Evolutionary conservation across 2,797 vertebrate genomes (phyloP), one percentile per base, ranked within the genome.

Genomic region (Pipistrellus pipistrellus): DNA sequence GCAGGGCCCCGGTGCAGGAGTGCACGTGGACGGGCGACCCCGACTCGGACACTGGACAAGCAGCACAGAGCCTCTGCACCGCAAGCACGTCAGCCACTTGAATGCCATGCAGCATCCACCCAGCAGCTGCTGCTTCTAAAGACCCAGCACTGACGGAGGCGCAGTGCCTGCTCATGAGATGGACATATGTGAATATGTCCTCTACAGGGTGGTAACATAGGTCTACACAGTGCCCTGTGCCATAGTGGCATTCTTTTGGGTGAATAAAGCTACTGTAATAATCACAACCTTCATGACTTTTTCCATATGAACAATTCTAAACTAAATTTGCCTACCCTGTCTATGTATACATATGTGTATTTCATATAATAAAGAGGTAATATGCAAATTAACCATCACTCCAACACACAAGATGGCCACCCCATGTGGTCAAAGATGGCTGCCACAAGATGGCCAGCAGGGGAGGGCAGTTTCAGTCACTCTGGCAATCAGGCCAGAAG

Each of bases 121-220:
- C 72, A 88, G 44, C n/a, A 59, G 82, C 73, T 87, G 6, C 69
- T 85, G 46, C 82, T 21, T 9, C 85, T 48, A 11, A 86, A 44
- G 38, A 66, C 48, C 72, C 69, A 57, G 82, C 80, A 18, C 51
- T 68, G 71, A 85, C 41, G 48, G 84, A 53, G 25, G 25, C 8
- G 8, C 3, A 23, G 41, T 57, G 9, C 66, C 62, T 73, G 66
- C 27, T 38, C 59, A n/a, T 21, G 11, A 9, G 13, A 46, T 11
- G n/a, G 51, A 32, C 13, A 3, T 6, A 2, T 11, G 0, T 23
- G 35, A 51, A 44, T 27, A 18, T 3, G 10, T 11, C 41, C 20
- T 23, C 27, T 4, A 55, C 32, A 77, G 11, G 6, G 18, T 53
- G 48, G n/a, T 21, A 55, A 35, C 14, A 7, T 35, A 25, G n/a